Percentiles rank a stretch among this genome's conserved stretches.
These are phyloP conservation scores for Panthera uncia DNA, from an alignment of 2,113 vertebrate genomes.

Conservation along the genomic window DNA sequence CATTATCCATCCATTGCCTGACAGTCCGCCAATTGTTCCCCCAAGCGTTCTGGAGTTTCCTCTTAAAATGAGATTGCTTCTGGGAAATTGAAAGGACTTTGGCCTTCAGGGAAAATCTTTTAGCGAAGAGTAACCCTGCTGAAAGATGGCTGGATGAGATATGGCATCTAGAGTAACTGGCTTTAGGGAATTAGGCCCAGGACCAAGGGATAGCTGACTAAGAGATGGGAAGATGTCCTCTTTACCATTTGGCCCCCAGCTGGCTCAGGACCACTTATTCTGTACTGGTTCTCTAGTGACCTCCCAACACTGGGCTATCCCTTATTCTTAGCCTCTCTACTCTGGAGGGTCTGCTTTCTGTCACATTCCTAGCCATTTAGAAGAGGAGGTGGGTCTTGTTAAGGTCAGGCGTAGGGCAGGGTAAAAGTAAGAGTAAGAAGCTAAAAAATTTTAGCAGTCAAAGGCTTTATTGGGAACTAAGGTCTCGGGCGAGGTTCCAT, in stretches of 20 bases:
- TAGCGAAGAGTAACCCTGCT: neutral
- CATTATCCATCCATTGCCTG: neutral
- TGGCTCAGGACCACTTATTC: neutral
- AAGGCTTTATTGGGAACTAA: no score
- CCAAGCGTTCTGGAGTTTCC: neutral
- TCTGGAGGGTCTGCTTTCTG: constrained; percentile 48
- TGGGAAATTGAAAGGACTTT: neutral
- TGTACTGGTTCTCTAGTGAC: neutral
- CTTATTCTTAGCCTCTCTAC: neutral
- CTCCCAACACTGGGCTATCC: neutral
- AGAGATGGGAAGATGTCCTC: neutral
- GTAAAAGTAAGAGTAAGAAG: no score
- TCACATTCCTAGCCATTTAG: constrained; percentile 30
- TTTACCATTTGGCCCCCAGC: neutral
- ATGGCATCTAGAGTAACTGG: neutral
- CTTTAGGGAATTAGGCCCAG: neutral
- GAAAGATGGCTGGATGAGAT: neutral
- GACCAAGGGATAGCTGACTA: neutral
- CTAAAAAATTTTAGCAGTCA: no score
- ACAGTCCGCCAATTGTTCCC: neutral
- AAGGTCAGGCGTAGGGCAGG: no score
- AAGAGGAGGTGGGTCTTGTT: constrained; percentile 46
- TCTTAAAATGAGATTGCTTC: neutral
- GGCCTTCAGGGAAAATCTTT: neutral
- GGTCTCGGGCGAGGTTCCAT: no score